phyloP scores from a whole-genome alignment of 2,113 vertebrate species.

The Engraulis encrasicolus region DNA sequence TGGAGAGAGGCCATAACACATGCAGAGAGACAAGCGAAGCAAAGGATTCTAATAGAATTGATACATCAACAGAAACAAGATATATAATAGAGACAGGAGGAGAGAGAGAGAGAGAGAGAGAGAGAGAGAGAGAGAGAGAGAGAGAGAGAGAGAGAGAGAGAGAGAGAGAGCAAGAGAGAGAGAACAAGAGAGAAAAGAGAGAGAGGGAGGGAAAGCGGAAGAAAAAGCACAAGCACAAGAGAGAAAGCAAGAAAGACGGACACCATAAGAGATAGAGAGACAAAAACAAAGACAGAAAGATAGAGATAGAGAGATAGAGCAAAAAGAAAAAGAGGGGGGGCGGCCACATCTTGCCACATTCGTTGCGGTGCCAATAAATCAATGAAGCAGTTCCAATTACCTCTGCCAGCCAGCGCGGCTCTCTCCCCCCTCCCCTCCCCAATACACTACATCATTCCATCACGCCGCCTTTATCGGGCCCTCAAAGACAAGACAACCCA shows the following conservation, averaged over 20 bases:
- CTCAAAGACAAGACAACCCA: neutral
- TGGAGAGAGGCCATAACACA: no score
- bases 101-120: no score
- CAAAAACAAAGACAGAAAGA: no score
- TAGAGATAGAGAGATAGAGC: neutral
- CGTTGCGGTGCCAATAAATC: neutral
- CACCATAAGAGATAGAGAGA: no score
- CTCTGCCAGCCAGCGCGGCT: neutral
- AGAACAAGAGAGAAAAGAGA: conserved; percentile 21
- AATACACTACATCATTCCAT: conserved; percentile 8
- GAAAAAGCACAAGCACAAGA: no score
- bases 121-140: no score
- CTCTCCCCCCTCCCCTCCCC: no score
- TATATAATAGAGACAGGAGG: no score
- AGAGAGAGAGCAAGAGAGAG: neutral
- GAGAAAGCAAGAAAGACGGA: no score
- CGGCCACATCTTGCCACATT: conserved; percentile 1
- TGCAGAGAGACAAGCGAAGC: no score
- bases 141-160: neutral
- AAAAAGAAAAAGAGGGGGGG: neutral
- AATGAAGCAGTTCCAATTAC: conserved; percentile 9
- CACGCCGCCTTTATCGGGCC: neutral
- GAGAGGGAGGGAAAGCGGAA: neutral
- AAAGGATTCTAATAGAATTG: no score
- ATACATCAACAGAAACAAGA: no score